Percentiles rank a stretch among this genome's conserved stretches.
phyloP scores from a whole-genome alignment of 2,113 vertebrate species.

The Hassar affinis region DNA sequence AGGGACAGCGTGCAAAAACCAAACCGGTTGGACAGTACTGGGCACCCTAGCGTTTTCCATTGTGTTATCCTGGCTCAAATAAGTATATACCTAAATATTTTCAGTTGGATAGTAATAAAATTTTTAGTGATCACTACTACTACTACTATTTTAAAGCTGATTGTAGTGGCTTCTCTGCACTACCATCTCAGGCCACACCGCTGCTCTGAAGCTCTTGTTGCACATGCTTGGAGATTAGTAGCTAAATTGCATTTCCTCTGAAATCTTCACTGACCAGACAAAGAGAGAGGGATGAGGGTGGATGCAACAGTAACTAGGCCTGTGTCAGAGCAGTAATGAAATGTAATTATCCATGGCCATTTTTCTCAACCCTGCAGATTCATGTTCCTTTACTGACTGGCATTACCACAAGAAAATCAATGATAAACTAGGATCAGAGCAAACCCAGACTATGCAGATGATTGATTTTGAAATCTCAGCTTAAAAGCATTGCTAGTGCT shows the following conservation, averaged over 20 bases:
- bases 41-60: background rate
- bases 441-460: slow-evolving; percentile 33
- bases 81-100: background rate
- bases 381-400: slow-evolving; percentile 12
- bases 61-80: background rate
- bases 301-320: slow-evolving; percentile 19
- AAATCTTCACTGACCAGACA: slow-evolving; percentile 4
- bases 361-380: slow-evolving; percentile 30
- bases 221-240: background rate
- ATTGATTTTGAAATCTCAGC: slow-evolving; percentile 38
- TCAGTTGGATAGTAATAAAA: background rate
- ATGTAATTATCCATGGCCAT: slow-evolving; percentile 28
- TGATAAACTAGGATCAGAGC: slow-evolving; percentile 43
- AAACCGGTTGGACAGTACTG: background rate
- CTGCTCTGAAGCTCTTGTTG: background rate
- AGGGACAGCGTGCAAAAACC: background rate
- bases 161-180: background rate
- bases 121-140: background rate
- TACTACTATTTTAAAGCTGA: background rate
- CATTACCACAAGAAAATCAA: slow-evolving; percentile 38
- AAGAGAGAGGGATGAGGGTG: background rate
- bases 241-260: slow-evolving; percentile 33
- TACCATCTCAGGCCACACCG: background rate
- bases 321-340: slow-evolving; percentile 10
- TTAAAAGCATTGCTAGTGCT: slow-evolving; percentile 36